phyloP scores from a whole-genome alignment of 92 coral and sea anemone species.

The Bergia puertoricense region DNA sequence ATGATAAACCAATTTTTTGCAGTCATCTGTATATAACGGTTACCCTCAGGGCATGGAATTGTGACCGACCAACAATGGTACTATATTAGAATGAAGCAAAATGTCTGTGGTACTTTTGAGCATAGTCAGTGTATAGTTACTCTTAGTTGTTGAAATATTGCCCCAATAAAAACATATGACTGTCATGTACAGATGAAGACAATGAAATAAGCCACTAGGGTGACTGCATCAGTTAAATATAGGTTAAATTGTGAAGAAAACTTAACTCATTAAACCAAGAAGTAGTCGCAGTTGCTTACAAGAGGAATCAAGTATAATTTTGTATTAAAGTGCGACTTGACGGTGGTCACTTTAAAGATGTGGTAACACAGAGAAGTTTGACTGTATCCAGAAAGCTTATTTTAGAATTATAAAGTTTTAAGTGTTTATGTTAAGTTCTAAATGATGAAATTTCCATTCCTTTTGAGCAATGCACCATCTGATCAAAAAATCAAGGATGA shows the following conservation, averaged over 20 bases:
- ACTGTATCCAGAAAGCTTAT: constrained; percentile 24
- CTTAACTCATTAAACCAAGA: constrained; percentile 20
- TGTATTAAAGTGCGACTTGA: constrained; percentile 4
- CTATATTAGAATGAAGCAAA: constrained; percentile 14
- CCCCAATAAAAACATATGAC: too few relatives aligned
- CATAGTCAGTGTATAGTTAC: constrained; percentile 7
- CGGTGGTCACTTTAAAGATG: constrained; percentile 10
- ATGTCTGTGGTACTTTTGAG: constrained; percentile 22
- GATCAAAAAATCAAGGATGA: neutral
- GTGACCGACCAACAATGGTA: constrained; percentile 20
- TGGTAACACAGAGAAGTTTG: constrained; percentile 19
- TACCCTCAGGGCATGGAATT: constrained; percentile 12
- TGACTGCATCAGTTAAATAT: neutral
- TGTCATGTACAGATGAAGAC: too few relatives aligned
- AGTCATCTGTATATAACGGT: constrained; percentile 10
- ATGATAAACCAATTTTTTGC: constrained; percentile 11
- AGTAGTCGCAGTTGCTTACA: too few relatives aligned
- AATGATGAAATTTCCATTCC: too few relatives aligned
- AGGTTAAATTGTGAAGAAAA: constrained; percentile 23
- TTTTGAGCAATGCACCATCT: too few relatives aligned
- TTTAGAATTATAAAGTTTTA: constrained; percentile 18
- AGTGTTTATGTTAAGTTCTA: constrained; percentile 1
- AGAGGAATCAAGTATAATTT: neutral
- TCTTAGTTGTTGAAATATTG: too few relatives aligned
- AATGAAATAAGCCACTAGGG: constrained; percentile 2